Conservation (phyloP, 2,888 invertebrate species). For the Andrena bicolor region DNA sequence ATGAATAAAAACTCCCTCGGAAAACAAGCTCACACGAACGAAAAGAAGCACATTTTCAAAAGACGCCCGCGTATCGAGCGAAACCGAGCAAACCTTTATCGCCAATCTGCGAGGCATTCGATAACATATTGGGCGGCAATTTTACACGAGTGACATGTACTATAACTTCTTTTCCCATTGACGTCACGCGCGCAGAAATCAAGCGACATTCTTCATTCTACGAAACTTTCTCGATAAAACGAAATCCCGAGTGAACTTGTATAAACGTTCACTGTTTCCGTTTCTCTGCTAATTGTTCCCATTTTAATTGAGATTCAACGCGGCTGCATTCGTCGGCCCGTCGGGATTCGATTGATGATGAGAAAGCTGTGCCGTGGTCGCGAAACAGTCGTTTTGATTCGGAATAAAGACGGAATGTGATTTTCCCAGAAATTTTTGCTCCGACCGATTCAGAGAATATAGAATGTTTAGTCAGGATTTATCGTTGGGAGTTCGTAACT, state of each 20-base stretch:
- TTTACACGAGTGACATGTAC: constrained; percentile 46
- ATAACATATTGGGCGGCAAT: constrained; percentile 50
- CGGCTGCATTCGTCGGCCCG: background rate
- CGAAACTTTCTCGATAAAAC: background rate
- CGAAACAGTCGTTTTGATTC: background rate
- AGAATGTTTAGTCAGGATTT: constrained; percentile 24
- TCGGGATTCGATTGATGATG: background rate
- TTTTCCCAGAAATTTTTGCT: background rate
- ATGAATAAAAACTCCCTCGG: background rate
- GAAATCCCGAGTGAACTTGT: background rate
- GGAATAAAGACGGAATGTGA: background rate
- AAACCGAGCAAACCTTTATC: background rate
- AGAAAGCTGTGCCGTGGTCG: background rate
- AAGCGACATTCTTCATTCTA: constrained; percentile 16
- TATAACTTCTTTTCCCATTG: constrained; percentile 58
- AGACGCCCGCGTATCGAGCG: background rate
- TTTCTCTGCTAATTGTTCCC: background rate
- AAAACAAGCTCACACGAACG: background rate
- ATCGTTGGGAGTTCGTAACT: constrained; percentile 70
- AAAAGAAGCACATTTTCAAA: background rate
- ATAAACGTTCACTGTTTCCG: background rate
- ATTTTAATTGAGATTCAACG: background rate
- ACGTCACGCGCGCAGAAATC: constrained; percentile 46
- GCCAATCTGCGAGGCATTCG: background rate
- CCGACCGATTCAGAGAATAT: background rate